Base-by-base conservation (phyloP, 2,888 invertebrate genomes). In the Tipula vernalis region DNA sequence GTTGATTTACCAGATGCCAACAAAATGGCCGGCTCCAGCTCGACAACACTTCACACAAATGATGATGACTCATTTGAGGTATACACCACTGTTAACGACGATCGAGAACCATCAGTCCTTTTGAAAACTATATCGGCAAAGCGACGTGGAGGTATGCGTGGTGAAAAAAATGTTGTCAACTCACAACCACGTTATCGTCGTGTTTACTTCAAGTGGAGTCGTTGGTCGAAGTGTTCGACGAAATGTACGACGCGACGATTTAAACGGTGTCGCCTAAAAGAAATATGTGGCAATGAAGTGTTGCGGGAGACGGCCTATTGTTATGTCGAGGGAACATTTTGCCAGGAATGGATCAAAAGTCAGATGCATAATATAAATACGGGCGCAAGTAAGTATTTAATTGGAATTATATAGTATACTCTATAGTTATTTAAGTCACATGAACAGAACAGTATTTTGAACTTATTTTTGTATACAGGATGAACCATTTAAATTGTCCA, bases 301-400 rank as follows among this genome's bases (percentile, higher is more conserved):
- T 94, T 98, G 86, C 94, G 95, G 87, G 97, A 98, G 91, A 95
- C 95, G 5, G 96, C 97, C 2, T 96, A 96, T 90, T 98, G 98
- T 90, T 97, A 96, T 90, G 93, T 95, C 71, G 95, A 96, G 88
- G 96, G 96, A 86, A 95, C 96, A 87, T 94, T 94, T 89, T 98
- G 98, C 90, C 96, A 97, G 90, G 93, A 93, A 87, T 96, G 95
- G 94, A 92, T 94, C 12, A 90, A 91, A 87, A 90, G 91, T 0
- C 91, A 91, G 87, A 90, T 91, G 0, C 90, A 91, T 85, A 91
- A 91, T 87, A 85, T 85, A 85, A 85, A 85, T 18, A 42, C 39
- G 10, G 85, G 85, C 15, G 41, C 41, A 42, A 85, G 85, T 85
- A 44, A 85, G 42, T 85, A 42, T 42, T 36, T 28, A 28, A 2